Evolutionary conservation across 2,113 vertebrate species (phyloP), one percentile per base, ranked within the genome.

Genomic region (Acanthisitta chloris): DNA sequence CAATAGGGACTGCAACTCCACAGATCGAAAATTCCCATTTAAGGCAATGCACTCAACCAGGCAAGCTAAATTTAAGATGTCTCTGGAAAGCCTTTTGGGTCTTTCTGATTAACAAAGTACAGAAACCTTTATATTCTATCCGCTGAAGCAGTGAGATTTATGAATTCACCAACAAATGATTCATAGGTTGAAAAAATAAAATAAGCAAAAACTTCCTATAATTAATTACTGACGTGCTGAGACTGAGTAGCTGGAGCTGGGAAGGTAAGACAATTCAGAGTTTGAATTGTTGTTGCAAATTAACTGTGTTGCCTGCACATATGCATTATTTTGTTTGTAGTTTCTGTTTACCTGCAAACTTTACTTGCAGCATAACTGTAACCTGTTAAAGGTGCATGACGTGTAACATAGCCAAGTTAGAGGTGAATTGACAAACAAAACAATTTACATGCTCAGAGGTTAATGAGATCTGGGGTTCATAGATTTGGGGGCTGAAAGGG

Each of bases 41-140:
- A 96, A 96, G 93, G 96, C 59, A 96, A 96, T 90, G 81, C 51
- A 70, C 79, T 94, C 82, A 57, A 81, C 93, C 74, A 92, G 49
- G 88, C 93, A 96, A 96, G 92, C 93, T 97, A 92, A 90, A 96
- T 96, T 96, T 96, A 91, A 96, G 87, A 93, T 85, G 45, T 58
- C 45, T 96, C 90, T 93, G 76, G 71, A 91, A 94, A 92, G 89
- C n/a, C 57, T 87, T 49, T 88, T 93, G 81, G 67, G 76, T 93
- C 51, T 93, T 91, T 86, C 80, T 93, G 71, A 92, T 78, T 94
- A 91, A 94, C 69, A 6, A 80, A 90, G 34, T 86, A 95, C 74
- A 84, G 88, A 88, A 95, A 83, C 76, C 72, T 90, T 81, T 86
- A 54, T 67, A 67, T 81, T 94, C 28, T 81, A 49, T 55, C 20